These are phyloP conservation scores for Sebastes minor DNA, from an alignment of 2,797 vertebrate species.

Conservation along the genomic window DNA sequence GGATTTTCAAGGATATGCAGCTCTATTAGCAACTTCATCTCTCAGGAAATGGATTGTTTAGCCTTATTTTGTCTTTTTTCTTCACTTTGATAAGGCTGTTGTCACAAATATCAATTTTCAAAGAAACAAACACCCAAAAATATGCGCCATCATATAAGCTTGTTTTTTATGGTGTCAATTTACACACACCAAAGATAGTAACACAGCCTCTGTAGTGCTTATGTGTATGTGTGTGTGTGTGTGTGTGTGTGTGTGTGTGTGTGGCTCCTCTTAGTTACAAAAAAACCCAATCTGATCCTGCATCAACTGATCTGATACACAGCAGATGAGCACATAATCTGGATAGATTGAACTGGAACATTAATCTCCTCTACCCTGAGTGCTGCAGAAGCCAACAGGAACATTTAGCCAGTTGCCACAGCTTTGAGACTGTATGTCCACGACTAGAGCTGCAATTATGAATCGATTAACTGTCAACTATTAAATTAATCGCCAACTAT, in stretches of 20 bases:
- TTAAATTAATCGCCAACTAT: too few species aligned
- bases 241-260: neutral
- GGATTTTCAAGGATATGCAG: constrained; percentile 12
- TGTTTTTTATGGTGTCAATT: neutral
- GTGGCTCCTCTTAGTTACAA: constrained; percentile 21
- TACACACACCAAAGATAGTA: neutral
- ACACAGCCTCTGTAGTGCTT: neutral
- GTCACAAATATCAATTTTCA: constrained; percentile 21
- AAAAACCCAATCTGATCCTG: constrained; percentile 41
- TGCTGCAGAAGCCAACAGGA: constrained; percentile 13
- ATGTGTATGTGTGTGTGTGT: neutral
- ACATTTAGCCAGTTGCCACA: neutral
- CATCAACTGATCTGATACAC: constrained; percentile 48
- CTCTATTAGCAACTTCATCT: constrained; percentile 16
- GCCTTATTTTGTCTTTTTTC: constrained; percentile 18
- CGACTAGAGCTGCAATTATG: neutral
- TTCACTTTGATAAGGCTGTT: constrained; percentile 2
- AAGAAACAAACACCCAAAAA: neutral
- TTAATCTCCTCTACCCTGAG: constrained; percentile 52
- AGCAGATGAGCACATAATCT: constrained; percentile 64
- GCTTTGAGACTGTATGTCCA: neutral
- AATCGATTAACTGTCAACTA: too few species aligned
- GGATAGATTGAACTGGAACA: constrained; percentile 49
- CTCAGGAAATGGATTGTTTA: constrained; percentile 27
- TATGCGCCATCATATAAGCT: neutral